Base-by-base conservation (phyloP, 2,888 invertebrate genomes). In the Agrochola lychnidis region DNA sequence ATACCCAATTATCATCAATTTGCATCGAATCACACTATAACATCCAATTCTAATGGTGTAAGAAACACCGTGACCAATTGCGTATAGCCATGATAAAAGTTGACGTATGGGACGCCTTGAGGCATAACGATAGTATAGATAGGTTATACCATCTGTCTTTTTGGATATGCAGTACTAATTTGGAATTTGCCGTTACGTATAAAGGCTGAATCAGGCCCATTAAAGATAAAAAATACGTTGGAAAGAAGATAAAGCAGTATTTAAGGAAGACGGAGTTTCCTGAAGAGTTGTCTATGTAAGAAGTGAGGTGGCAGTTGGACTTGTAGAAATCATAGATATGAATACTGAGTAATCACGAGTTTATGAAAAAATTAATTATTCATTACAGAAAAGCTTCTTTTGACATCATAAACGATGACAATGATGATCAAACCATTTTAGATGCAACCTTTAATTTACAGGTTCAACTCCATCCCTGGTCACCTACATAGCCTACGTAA, bases 31-130 rank as follows among this genome's bases (percentile, higher is more conserved):
- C 70, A 73, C 73, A 82, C 74, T 81, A 53, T 45, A 78, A 75
- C 67, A 72, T 70, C 74, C 12, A 61, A 63, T 66, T 73, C 59
- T 84, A 84, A 85, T 85, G 85, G 87, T 79, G 40, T 67, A 59
- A 71, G 63, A 76, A 84, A 71, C 59, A 77, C 73, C 71, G 69
- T 81, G 76, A 76, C 79, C 59, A 79, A 77, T 81, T 68, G 64
- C 59, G 40, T 85, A 84, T 70, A 57, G 59, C 57, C 62, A 56
- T 40, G 74, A 63, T 75, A 73, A 73, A 76, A 64, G 30, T n/a
- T 63, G 72, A 76, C 53, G 42, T 70, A 63, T 78, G 61, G 19
- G 57, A 64, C 22, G 61, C 72, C 69, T 57, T 59, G 63, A 67
- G 67, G 81, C 76, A 30, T 53, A 57, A 36, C 57, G 40, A 76